Evolutionary conservation across 2,797 vertebrate genomes (phyloP).

Genomic region (Clarias laeviceps): DNA sequence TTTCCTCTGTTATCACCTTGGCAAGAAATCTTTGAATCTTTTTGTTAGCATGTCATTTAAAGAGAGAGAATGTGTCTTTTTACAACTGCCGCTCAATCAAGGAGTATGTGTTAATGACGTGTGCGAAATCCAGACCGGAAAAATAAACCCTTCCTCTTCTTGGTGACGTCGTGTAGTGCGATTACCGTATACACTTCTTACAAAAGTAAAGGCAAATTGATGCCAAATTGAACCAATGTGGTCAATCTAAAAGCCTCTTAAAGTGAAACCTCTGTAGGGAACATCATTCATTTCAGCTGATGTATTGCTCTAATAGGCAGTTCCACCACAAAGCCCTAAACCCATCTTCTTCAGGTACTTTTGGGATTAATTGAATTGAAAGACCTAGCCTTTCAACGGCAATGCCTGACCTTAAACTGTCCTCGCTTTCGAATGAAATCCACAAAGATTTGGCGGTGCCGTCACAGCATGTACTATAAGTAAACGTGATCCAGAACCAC

Average conservation of each 20-base stretch:
- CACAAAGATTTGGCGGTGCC: background rate
- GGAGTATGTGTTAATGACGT: background rate
- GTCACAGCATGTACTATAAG: background rate
- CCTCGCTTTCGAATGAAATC: background rate
- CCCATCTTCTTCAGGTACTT: constrained; percentile 7
- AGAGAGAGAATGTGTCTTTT: background rate
- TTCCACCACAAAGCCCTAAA: background rate
- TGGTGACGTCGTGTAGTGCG: background rate
- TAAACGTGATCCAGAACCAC: background rate
- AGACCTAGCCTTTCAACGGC: background rate
- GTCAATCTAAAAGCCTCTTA: background rate
- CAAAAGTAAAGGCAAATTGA: background rate
- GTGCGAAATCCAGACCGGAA: background rate
- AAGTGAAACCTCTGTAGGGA: background rate
- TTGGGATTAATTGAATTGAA: constrained; percentile 11
- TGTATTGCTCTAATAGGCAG: constrained; percentile 19
- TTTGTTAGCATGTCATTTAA: background rate
- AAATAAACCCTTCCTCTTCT: background rate
- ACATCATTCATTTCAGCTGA: background rate
- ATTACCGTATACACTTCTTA: background rate
- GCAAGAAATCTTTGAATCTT: background rate
- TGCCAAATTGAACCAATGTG: background rate
- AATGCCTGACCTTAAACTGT: background rate
- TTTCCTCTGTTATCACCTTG: background rate
- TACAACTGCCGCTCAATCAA: background rate